phyloP scores from a whole-genome alignment of 2,113 vertebrate species.

The Saccopteryx bilineata region DNA sequence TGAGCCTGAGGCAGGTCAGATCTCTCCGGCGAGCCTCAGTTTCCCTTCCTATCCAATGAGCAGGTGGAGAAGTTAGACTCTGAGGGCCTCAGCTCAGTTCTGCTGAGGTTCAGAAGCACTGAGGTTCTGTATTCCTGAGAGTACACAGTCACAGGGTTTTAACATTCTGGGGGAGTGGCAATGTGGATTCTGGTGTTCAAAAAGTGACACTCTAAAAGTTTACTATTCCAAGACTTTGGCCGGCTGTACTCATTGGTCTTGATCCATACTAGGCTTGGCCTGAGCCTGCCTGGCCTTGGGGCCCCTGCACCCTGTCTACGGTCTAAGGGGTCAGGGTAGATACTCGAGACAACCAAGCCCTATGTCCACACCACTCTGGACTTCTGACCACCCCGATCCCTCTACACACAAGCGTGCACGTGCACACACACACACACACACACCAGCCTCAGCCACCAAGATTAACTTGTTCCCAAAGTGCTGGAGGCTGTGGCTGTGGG shows the following conservation, averaged over 20 bases:
- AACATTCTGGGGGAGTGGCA: neutral
- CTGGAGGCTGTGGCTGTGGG: slow-evolving; percentile 84
- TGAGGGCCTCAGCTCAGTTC: neutral
- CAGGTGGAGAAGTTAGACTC: neutral
- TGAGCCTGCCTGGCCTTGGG: neutral
- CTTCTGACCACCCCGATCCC: neutral
- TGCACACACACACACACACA: too few species aligned
- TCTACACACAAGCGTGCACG: too few species aligned
- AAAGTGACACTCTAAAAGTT: neutral
- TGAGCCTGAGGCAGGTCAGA: neutral
- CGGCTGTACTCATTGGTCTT: neutral
- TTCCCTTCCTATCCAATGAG: neutral
- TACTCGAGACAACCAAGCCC: neutral
- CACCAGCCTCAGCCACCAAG: slow-evolving; percentile 71
- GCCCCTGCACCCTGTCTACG: neutral
- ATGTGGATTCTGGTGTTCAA: neutral
- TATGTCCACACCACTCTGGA: neutral
- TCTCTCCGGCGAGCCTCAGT: slow-evolving; percentile 36
- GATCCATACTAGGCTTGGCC: neutral
- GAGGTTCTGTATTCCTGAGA: too few species aligned
- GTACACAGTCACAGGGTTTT: neutral
- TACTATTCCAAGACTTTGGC: neutral
- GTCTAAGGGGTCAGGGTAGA: neutral
- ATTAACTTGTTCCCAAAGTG: slow-evolving; percentile 84
- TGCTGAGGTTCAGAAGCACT: neutral